Conservation (phyloP, 1,140 invertebrate genomes). For the Pissodes strobi region DNA sequence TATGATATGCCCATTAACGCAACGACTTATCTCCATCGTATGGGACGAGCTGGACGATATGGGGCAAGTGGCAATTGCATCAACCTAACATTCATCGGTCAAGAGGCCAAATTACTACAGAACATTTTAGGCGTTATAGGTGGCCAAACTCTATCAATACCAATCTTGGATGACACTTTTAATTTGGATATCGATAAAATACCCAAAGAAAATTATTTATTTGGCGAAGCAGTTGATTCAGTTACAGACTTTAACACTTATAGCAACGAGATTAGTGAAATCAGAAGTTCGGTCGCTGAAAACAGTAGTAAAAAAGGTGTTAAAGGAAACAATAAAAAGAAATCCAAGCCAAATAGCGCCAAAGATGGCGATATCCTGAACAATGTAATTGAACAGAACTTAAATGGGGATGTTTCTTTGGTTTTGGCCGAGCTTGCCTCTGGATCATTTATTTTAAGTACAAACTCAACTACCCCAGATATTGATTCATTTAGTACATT, state of each 20-base stretch:
- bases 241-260: background rate
- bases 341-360: conserved; percentile 1
- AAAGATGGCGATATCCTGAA: background rate
- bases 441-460: conserved; percentile 20
- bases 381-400: conserved; percentile 20
- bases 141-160: conserved; percentile 58
- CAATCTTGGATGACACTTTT: conserved; percentile 40
- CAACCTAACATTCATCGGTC: conserved; percentile 64
- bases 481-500: background rate
- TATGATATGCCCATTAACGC: conserved; percentile 82
- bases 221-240: background rate
- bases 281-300: background rate
- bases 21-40: conserved; percentile 93
- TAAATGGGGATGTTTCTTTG: conserved; percentile 1
- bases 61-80: conserved; percentile 77
- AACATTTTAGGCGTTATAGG: conserved; percentile 60
- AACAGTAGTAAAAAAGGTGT: background rate
- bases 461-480: too few relatives aligned
- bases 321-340: background rate
- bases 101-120: conserved; percentile 64
- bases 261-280: conserved; percentile 1
- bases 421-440: conserved; percentile 11
- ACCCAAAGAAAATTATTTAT: conserved; percentile 9
- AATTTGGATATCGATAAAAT: conserved; percentile 8
- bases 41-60: conserved; percentile 91